Percentiles rank a stretch among this genome's conserved stretches.
These are phyloP conservation scores for Parazoanthus atlanticus DNA, from an alignment of 92 coral and sea anemone species.

Conservation along the genomic window DNA sequence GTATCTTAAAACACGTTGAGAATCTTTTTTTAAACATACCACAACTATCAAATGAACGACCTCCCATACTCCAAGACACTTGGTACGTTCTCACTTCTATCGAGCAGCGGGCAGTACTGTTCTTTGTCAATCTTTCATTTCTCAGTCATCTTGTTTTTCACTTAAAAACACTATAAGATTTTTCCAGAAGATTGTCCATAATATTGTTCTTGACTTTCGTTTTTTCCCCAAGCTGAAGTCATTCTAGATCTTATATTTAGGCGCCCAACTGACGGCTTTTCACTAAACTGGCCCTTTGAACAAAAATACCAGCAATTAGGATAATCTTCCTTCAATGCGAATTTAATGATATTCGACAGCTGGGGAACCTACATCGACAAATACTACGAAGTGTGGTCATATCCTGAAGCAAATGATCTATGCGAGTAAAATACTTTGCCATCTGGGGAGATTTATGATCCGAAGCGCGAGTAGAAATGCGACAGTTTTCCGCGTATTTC, in stretches of 20 bases:
- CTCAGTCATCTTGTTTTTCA: no score
- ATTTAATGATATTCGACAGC: constrained; percentile 2
- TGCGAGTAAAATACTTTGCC: not conserved
- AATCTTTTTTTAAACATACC: no score
- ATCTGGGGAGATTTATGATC: not conserved
- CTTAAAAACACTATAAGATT: no score
- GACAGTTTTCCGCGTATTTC: not conserved
- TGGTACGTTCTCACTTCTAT: no score
- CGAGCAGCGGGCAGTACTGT: no score
- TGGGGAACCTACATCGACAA: not conserved
- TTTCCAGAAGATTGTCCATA: not conserved
- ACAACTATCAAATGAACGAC: no score
- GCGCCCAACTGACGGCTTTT: not conserved
- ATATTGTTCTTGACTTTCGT: not conserved
- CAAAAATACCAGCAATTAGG: not conserved
- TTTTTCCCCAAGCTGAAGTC: not conserved
- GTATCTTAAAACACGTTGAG: no score
- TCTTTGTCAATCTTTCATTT: no score
- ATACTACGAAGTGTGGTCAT: not conserved
- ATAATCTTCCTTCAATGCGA: not conserved
- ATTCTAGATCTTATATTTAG: not conserved
- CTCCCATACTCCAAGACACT: no score
- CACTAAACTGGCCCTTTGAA: not conserved
- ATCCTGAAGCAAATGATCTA: not conserved
- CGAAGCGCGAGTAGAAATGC: not conserved